Conservation (phyloP, 2,888 invertebrate species). For the Lysandra bellargus region DNA sequence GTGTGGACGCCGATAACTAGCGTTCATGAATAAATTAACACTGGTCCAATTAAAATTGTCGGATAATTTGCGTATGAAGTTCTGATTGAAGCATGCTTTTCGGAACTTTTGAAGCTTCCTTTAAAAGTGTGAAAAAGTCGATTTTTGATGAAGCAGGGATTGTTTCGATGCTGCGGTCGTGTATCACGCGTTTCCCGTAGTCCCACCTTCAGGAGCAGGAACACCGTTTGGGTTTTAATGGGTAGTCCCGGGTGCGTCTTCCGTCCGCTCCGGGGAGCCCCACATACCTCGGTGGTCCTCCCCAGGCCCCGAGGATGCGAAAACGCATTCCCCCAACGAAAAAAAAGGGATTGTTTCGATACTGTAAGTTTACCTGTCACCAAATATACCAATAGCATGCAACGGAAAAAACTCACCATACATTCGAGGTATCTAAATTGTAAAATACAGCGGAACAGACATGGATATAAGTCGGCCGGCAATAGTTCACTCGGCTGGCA, state of each 20-base stretch:
- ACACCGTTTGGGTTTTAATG: too few relatives aligned
- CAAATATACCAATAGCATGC: not conserved
- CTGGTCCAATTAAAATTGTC: slow-evolving; percentile 33
- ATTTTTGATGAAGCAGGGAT: not conserved
- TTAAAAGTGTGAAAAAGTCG: too few relatives aligned
- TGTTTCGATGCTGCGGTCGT: too few relatives aligned
- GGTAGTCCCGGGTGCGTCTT: too few relatives aligned
- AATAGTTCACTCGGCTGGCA: slow-evolving; percentile 9
- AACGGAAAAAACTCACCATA: not conserved
- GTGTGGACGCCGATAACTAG: slow-evolving; percentile 15
- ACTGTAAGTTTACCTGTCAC: not conserved
- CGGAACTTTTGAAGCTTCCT: not conserved
- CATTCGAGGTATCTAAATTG: slow-evolving; percentile 57
- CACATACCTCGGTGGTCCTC: too few relatives aligned
- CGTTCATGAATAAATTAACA: slow-evolving; percentile 48
- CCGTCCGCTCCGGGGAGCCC: too few relatives aligned
- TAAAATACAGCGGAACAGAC: slow-evolving; percentile 45
- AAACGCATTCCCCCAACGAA: too few relatives aligned
- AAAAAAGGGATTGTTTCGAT: too few relatives aligned
- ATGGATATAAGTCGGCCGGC: slow-evolving; percentile 57
- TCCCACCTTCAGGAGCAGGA: too few relatives aligned
- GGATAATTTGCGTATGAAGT: not conserved
- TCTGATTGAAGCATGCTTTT: not conserved
- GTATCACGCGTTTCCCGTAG: too few relatives aligned
- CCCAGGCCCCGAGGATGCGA: too few relatives aligned